Conservation (phyloP, 2,888 invertebrate genomes). For the Microplitis manilae region DNA sequence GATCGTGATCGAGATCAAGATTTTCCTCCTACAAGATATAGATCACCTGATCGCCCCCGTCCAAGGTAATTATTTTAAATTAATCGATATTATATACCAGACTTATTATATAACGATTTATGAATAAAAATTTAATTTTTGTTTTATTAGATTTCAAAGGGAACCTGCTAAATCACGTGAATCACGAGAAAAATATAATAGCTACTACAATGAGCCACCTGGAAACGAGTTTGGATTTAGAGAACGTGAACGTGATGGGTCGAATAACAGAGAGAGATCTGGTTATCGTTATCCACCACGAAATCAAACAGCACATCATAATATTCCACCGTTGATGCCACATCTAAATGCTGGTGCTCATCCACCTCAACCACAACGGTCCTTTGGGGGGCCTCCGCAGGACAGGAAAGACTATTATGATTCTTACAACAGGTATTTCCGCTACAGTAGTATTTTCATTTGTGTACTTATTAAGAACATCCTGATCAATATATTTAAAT, state of each 20-base stretch:
- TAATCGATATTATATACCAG: not conserved
- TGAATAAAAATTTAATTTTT: not conserved
- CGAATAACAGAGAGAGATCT: constrained; percentile 52
- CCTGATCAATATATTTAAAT: constrained; percentile 41
- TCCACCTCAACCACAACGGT: constrained; percentile 21
- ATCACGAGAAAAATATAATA: constrained; percentile 64
- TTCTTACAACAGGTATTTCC: constrained; percentile 72
- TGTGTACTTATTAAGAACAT: constrained; percentile 63
- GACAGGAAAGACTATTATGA: constrained; percentile 73
- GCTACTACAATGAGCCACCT: constrained; percentile 66
- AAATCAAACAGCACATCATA: constrained; percentile 64
- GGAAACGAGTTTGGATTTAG: constrained; percentile 66
- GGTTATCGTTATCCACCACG: constrained; percentile 63
- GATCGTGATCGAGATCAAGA: constrained; percentile 64
- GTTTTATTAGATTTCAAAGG: constrained; percentile 63
- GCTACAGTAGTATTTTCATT: constrained; percentile 70
- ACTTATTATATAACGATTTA: not conserved
- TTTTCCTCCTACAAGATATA: constrained; percentile 63
- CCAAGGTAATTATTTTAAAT: constrained; percentile 60
- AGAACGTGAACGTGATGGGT: constrained; percentile 65
- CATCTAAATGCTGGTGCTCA: constrained; percentile 18
- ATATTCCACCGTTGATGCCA: constrained; percentile 55
- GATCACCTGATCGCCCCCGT: constrained; percentile 68
- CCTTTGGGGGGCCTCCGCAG: constrained; percentile 53
- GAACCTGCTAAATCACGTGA: constrained; percentile 67